Base-by-base conservation (phyloP, 1,140 invertebrate species). In the Ceratosolen fusciceps region DNA sequence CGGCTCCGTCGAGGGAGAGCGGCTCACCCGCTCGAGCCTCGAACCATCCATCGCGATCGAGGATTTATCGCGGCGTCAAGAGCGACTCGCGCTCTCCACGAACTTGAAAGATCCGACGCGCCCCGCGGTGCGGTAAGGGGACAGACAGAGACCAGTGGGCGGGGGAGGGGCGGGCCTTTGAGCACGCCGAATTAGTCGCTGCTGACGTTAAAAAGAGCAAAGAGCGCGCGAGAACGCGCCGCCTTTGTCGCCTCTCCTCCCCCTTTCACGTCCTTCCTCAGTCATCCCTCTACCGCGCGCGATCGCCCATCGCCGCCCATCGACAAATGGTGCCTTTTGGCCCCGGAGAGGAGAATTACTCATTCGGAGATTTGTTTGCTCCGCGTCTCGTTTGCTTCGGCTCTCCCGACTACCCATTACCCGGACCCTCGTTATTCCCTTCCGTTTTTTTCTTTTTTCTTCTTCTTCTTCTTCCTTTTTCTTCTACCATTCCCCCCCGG, bases 321-420 rank as follows among this genome's bases (percentile, higher is more conserved):
- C n/a, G n/a, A n/a, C n/a, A n/a, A n/a, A n/a, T n/a, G n/a, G n/a
- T n/a, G n/a, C n/a, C n/a, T 24, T 58, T 7, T 7, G n/a, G 52
- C 10, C 24, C 54, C 24, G 37, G 16, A 24, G 31, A 43, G 1
- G 39, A 49, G 73, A 62, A 54, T 37, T 68, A 68, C 47, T 76
- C 74, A 37, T 54, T 76, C 60, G 60, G 16, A 52, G 26, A 67
- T 76, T 76, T 76, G 74, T 54, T 75, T 34, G 39, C 58, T 65
- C 43, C 0, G n/a, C 24, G 37, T 43, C 37, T 19, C 5, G 70
- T 14, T 34, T 54, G 0, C 24, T 68, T 39, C 12, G 9, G 21
- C 43, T 26, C 2, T 16, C 14, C 29, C 47, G 1, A 19, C 26
- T 16, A 24, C 10, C 14, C n/a, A 4, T 47, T 68, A 24, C 12